These are phyloP conservation scores for Pogoniulus pusillus DNA, from an alignment of 2,797 vertebrate genomes.

Conservation along the genomic window DNA sequence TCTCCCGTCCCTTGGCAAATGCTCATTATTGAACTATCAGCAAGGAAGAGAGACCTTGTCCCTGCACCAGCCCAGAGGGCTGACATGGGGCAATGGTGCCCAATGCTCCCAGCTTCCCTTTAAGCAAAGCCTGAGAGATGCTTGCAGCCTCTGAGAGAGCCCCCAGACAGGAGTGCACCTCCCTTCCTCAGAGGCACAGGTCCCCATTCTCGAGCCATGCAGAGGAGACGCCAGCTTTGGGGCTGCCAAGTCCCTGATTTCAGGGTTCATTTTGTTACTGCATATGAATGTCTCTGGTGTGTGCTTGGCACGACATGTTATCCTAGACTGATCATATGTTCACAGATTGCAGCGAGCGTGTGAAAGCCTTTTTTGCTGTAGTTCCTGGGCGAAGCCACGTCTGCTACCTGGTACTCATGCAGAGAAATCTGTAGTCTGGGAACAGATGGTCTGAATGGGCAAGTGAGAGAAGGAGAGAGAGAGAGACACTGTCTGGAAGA, in stretches of 20 bases:
- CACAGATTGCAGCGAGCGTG: conserved; percentile 67
- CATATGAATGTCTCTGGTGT: conserved; percentile 55
- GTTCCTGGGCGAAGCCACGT: conserved; percentile 63
- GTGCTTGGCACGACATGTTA: conserved; percentile 71
- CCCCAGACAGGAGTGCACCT: background rate
- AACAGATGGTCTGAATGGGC: conserved; percentile 72
- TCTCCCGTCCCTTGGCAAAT: background rate
- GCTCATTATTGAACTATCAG: background rate
- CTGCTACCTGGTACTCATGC: conserved; percentile 74
- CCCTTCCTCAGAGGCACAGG: background rate
- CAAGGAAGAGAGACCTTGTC: background rate
- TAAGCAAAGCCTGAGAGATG: background rate
- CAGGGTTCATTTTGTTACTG: conserved; percentile 56
- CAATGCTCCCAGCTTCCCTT: background rate
- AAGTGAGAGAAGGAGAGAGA: conserved; percentile 19
- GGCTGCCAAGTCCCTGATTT: conserved; percentile 47
- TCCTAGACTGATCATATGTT: conserved; percentile 76
- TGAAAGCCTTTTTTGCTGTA: conserved; percentile 72
- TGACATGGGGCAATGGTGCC: background rate
- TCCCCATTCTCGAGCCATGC: background rate
- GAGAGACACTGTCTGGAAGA: conserved; percentile 61
- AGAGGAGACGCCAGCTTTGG: background rate
- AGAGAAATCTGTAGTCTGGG: conserved; percentile 69
- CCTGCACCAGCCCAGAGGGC: background rate
- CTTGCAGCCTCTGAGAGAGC: background rate